A percentile compares a stretch with the other conserved stretches of the same genome.
Conservation (phyloP, 2,113 vertebrate genomes). For the Heterochromis multidens region DNA sequence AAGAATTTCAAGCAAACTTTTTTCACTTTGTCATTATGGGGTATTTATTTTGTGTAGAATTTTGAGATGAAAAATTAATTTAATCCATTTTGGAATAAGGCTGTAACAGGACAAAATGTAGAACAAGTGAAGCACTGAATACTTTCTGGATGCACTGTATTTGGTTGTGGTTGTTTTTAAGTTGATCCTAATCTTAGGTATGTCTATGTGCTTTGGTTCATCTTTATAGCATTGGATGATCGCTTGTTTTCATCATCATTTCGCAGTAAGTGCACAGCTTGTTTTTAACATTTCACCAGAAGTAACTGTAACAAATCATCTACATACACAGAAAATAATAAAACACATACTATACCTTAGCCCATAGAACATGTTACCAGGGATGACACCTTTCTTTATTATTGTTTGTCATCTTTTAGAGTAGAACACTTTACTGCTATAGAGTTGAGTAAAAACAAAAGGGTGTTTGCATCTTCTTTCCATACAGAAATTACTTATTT, state of each 20-base stretch:
- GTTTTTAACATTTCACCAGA: neutral
- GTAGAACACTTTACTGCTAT: neutral
- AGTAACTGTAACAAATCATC: neutral
- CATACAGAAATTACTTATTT: neutral
- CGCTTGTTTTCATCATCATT: slow-evolving; percentile 32
- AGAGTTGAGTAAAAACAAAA: neutral
- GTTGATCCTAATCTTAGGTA: neutral
- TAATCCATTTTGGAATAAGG: too few species aligned
- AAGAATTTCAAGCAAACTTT: too few species aligned
- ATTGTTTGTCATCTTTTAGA: neutral
- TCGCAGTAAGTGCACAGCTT: slow-evolving; percentile 52
- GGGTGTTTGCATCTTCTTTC: neutral
- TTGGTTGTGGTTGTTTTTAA: neutral
- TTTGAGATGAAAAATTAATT: too few species aligned
- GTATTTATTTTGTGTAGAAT: too few species aligned
- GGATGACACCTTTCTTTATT: neutral
- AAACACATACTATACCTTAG: neutral
- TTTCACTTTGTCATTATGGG: too few species aligned
- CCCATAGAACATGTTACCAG: neutral
- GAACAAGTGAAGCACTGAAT: too few species aligned
- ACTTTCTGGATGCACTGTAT: too few species aligned
- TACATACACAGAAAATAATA: neutral
- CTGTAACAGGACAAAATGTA: too few species aligned
- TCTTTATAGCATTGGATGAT: slow-evolving; percentile 56
- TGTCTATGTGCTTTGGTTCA: neutral